Evolutionary conservation across 2,113 vertebrate species (phyloP).

Genomic region (Tychaedon coryphoeus): DNA sequence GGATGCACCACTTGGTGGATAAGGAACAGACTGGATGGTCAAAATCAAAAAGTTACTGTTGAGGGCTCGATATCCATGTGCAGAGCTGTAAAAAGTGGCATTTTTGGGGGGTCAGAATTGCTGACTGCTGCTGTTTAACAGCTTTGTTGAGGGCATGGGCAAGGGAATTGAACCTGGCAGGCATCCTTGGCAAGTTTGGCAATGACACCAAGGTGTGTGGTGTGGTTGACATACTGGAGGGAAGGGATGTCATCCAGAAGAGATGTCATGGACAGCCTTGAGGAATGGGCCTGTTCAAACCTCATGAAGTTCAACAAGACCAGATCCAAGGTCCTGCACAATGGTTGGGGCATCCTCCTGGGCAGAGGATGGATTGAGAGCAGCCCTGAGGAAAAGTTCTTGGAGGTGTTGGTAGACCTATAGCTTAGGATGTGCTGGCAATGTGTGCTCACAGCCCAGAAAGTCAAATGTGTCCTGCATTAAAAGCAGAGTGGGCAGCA

Average conservation of each 20-base stretch:
- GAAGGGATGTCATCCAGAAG: neutral
- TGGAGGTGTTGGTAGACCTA: rapidly evolving
- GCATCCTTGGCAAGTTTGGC: neutral
- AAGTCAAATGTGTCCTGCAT: neutral
- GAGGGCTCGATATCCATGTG: neutral
- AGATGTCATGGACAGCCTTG: neutral
- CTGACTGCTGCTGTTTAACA: neutral
- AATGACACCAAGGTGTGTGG: too few species aligned
- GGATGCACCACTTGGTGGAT: too few species aligned
- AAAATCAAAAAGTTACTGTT: neutral
- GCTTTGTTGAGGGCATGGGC: too few species aligned
- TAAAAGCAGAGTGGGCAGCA: neutral
- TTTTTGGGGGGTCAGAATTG: neutral
- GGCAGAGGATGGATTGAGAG: too few species aligned
- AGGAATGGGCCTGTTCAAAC: neutral
- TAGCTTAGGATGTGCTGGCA: neutral
- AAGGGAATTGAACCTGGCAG: neutral
- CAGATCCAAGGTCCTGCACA: neutral
- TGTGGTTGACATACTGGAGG: neutral
- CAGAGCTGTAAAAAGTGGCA: neutral
- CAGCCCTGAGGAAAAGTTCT: neutral
- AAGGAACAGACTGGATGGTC: neutral
- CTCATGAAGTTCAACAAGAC: neutral
- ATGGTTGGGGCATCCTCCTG: too few species aligned
- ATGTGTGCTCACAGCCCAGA: neutral